Evolutionary conservation across 2,888 invertebrate species (phyloP), one percentile per base, ranked within the genome.

Genomic region (Nebria salina): DNA sequence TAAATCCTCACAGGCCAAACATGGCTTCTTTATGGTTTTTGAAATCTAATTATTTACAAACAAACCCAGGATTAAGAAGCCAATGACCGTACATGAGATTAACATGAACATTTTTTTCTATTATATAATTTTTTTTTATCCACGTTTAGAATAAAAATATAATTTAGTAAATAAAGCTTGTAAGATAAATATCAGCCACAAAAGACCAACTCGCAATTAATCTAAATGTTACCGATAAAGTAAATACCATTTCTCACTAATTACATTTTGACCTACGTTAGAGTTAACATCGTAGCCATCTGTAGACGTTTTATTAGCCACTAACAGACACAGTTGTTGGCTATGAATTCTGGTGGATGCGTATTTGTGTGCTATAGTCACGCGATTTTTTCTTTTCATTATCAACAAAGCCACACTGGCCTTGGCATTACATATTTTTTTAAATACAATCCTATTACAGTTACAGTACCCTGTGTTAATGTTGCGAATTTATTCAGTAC

Each of bases 381-480:
- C 70, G 70, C 70, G 34, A 70, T 70, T 70, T 70, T 54, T 54
- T 54, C 54, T 13, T 54, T 70, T 70, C 70, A 34, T 20, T 8
- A 70, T 25, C 70, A 20, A 70, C 25, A 70, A 25, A 20, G 25
- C 6, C n/a, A 70, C 20, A 20, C 4, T 70, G 70, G 25, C 70
- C 70, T 70, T 70, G 70, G 25, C 70, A 25, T 7, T 54, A 54
- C 7, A 54, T 11, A 43, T 54, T 54, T 11, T 54, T 7, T 13
- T 54, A 54, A 8, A 13, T 8, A 54, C 7, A 54, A 54, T 11
- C 54, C 13, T 54, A 54, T 54, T 13, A 54, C 54, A 54, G 13
- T 54, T 54, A 5, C 5, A 34, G 2, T 34, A 34, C 34, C 34
- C 34, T 34, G 34, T 34, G 34, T 34, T 5, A 34, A 34, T 34